phyloP scores from a whole-genome alignment of 2,888 invertebrate species.

The Parthenolecanium corni region DNA sequence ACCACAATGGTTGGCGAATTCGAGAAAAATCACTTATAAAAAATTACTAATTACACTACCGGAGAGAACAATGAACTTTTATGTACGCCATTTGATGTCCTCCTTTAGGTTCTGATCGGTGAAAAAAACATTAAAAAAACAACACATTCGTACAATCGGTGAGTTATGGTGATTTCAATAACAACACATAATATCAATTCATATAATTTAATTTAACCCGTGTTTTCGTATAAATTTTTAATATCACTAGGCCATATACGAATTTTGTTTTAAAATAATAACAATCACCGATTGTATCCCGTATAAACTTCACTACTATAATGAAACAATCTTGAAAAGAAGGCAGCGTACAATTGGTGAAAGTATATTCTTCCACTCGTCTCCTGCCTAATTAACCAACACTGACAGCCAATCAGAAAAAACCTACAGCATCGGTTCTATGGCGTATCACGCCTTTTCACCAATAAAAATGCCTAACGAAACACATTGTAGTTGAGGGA shows the following conservation, averaged over 20 bases:
- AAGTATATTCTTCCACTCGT: slow-evolving; percentile 19
- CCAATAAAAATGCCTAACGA: slow-evolving; percentile 10
- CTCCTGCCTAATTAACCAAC: neutral
- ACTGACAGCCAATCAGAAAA: slow-evolving; percentile 10
- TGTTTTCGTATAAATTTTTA: slow-evolving; percentile 22
- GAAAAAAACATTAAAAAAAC: too few species aligned
- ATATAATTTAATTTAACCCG: slow-evolving; percentile 12
- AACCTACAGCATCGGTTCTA: neutral
- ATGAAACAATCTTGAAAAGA: slow-evolving; percentile 18
- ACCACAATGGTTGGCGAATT: too few species aligned
- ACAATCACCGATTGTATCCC: slow-evolving; percentile 25
- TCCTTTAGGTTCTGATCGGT: slow-evolving; percentile 40
- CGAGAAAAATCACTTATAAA: too few species aligned
- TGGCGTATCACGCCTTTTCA: slow-evolving; percentile 20
- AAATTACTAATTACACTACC: slow-evolving; percentile 31
- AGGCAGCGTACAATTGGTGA: slow-evolving; percentile 22
- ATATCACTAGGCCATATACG: slow-evolving; percentile 25
- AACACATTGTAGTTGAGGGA: neutral
- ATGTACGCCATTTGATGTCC: slow-evolving; percentile 46
- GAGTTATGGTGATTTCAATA: too few species aligned
- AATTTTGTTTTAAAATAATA: slow-evolving; percentile 20
- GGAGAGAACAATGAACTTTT: slow-evolving; percentile 46
- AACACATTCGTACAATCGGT: too few species aligned
- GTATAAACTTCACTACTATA: slow-evolving; percentile 21
- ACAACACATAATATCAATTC: too few species aligned